Evolutionary conservation across 2,888 invertebrate species (phyloP), one percentile per base, ranked within the genome.

Genomic region (Synergus gifuensis): DNA sequence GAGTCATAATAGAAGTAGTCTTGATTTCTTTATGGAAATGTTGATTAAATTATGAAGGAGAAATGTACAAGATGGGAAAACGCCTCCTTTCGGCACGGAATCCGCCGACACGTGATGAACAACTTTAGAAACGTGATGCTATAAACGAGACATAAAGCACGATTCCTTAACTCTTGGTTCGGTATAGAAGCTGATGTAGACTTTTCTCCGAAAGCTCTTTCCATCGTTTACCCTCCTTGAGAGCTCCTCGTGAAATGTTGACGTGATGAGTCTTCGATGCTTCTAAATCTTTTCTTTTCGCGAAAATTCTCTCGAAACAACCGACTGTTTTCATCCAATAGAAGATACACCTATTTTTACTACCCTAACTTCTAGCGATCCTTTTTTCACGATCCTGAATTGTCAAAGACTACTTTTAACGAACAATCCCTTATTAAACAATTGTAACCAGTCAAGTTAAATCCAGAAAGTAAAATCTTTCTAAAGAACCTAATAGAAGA

Each of bases 121-220:
- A 69, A 69, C 49, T 49, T 69, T 69, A 69, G 46, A 54, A 73
- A 73, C 73, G 73, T 73, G 73, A 54, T 73, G 28, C 69, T 73
- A 73, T 73, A 73, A 73, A 49, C 49, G 7, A 73, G 69, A 49
- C 16, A 73, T 73, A 73, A 73, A 73, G 69, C 69, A 73, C 69
- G 49, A 73, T 54, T 73, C 69, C 69, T 46, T 73, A 73, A 73
- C 69, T 73, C 54, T 49, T 73, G 49, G 49, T 69, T 73, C 28
- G 16, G 28, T 49, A 73, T 54, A 73, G 49, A 73, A 73, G 69
- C 69, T 73, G 69, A 73, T 73, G 54, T 73, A 54, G 69, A 73
- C 49, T 73, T 73, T 73, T n/a, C 69, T 54, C 49, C 69, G 46
- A 28, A 73, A 73, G 49, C 69, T 66, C 66, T 73, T 73, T 73